Base-by-base conservation (phyloP, 2,797 vertebrate species). In the Characodon lateralis region DNA sequence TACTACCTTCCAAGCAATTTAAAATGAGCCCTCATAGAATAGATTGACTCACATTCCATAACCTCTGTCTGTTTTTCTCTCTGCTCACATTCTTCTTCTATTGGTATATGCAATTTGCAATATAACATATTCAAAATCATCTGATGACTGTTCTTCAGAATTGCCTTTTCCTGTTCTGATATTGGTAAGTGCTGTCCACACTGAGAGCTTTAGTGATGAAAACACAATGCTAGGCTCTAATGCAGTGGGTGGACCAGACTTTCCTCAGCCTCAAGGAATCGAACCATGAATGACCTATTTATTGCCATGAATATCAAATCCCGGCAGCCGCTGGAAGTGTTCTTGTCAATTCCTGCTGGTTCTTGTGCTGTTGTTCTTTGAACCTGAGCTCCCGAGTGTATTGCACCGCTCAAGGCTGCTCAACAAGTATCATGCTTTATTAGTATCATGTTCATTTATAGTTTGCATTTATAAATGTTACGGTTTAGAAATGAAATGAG, bases 1-100 rank as follows among this genome's bases (percentile, higher is more conserved):
- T 96, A 95, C 95, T 96, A 96, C 95, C 95, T 96, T 96, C 95
- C 95, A 94, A 95, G 95, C 94, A 95, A 96, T 96, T 80, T 96
- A 76, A 96, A 98, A 97, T 96, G 96, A 97, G 96, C 96, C 94
- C 95, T 94, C 96, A 95, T 96, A 97, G 96, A 97, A 97, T 95
- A 95, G 96, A 97, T 97, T 96, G 96, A 96, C 95, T 97, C 94
- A 73, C 82, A 79, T 89, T 92, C 80, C 87, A 78, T 76, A 75
- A 73, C 72, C 69, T 80, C 74, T 93, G 78, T 94, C 90, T 94
- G 91, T 94, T 88, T 95, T 92, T 84, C 87, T 95, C 91, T 84
- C 87, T 86, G 93, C 92, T 95, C 94, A 93, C 89, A 87, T 91
- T 90, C 92, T 81, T 91, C 89, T 84, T 87, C 88, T 87, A 88